Evolutionary conservation across 2,888 invertebrate species (phyloP).

Genomic region (Rugalucina vietnamica): DNA sequence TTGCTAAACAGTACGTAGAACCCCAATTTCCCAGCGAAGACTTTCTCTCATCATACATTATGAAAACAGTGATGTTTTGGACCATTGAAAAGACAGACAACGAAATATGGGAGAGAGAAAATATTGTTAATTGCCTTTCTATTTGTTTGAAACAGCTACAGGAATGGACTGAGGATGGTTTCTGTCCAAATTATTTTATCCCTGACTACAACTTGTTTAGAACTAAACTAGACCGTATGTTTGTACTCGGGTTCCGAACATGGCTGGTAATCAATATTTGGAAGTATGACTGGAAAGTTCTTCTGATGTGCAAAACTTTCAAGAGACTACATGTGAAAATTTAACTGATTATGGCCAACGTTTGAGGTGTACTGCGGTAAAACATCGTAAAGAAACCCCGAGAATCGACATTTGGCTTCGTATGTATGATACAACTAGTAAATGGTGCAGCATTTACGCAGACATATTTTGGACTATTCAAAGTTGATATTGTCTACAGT

Average conservation of each 20-base stretch:
- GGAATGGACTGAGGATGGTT: slow-evolving; percentile 18
- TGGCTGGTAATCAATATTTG: slow-evolving; percentile 13
- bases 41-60: slow-evolving; percentile 44
- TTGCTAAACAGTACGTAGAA: slow-evolving; percentile 18
- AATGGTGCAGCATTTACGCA: not conserved
- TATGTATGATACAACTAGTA: not conserved
- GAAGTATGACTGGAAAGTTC: not conserved
- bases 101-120: slow-evolving; percentile 21
- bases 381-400: not conserved
- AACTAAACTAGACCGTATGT: slow-evolving; percentile 23
- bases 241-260: slow-evolving; percentile 15
- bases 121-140: slow-evolving; percentile 30
- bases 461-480: not conserved
- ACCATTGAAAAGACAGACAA: slow-evolving; percentile 30
- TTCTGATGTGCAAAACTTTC: slow-evolving; percentile 7
- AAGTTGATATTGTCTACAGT: slow-evolving; percentile 14
- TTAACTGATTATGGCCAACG: too few species aligned
- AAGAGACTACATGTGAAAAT: not conserved
- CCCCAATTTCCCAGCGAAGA: slow-evolving; percentile 21
- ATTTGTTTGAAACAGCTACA: slow-evolving; percentile 26
- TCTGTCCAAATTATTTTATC: slow-evolving; percentile 44
- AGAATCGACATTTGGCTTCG: not conserved
- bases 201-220: slow-evolving; percentile 40
- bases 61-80: slow-evolving; percentile 50
- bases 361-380: too few species aligned